A percentile compares a stretch with the other conserved stretches of the same genome.
Conservation (phyloP, 1,140 invertebrate species). For the Triops longicaudatus region DNA sequence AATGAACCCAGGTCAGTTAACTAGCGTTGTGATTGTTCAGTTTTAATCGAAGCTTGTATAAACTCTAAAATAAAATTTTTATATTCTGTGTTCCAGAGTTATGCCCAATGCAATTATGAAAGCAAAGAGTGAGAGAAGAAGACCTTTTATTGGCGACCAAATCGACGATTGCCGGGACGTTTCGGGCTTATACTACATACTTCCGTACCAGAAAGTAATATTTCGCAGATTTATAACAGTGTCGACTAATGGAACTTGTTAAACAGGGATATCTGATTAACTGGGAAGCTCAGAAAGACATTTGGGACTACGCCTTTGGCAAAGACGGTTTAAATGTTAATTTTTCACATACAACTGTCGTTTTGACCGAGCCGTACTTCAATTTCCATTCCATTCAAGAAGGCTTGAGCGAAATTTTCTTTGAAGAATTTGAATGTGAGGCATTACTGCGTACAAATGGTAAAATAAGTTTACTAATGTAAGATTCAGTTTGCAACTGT, state of each 20-base stretch:
- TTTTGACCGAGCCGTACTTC: constrained; percentile 88
- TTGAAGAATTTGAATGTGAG: constrained; percentile 93
- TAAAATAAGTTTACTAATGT: constrained; percentile 10
- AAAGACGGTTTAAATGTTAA: constrained; percentile 74
- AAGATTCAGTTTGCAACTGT: background rate
- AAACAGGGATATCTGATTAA: constrained; percentile 79
- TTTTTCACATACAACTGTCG: constrained; percentile 65
- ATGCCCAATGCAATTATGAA: constrained; percentile 97
- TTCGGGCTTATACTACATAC: constrained; percentile 85
- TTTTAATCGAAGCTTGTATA: no score
- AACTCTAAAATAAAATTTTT: constrained; percentile 19
- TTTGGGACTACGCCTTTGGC: constrained; percentile 94
- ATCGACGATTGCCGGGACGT: constrained; percentile 93
- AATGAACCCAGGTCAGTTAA: constrained; percentile 53
- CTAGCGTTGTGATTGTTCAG: background rate
- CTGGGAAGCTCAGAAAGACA: constrained; percentile 89
- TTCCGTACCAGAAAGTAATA: constrained; percentile 80
- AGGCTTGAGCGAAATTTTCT: constrained; percentile 88
- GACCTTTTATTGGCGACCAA: constrained; percentile 88
- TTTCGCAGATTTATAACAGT: background rate
- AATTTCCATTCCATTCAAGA: constrained; percentile 91
- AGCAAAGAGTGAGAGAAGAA: constrained; percentile 86
- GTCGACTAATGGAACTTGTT: constrained; percentile 31
- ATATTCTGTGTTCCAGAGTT: constrained; percentile 44
- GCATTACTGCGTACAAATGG: constrained; percentile 50